These are phyloP conservation scores for Characodon lateralis DNA, from an alignment of 2,797 vertebrate species.

Conservation along the genomic window DNA sequence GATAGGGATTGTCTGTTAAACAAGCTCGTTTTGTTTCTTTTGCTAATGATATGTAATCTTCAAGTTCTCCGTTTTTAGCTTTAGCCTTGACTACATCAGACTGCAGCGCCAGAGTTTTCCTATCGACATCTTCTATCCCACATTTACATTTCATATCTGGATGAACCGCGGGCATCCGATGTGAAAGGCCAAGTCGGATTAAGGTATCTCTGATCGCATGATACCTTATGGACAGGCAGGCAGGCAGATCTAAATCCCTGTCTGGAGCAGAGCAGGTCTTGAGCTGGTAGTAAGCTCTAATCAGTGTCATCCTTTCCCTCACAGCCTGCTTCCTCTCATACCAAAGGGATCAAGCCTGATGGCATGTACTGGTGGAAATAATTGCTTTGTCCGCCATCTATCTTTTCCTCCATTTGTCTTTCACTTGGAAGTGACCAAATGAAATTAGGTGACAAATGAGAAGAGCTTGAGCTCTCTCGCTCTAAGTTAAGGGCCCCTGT, in stretches of 20 bases:
- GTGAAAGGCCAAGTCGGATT: slow-evolving; percentile 82
- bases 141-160: slow-evolving; percentile 76
- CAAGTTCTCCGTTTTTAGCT: slow-evolving; percentile 14
- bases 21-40: not conserved
- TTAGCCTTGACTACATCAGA: slow-evolving; percentile 64
- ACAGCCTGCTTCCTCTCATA: slow-evolving; percentile 36
- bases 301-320: slow-evolving; percentile 72
- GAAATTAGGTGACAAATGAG: slow-evolving; percentile 56
- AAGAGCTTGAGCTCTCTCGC: slow-evolving; percentile 18
- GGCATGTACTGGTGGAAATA: slow-evolving; percentile 72
- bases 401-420: slow-evolving; percentile 38
- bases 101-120: slow-evolving; percentile 65
- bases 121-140: slow-evolving; percentile 65
- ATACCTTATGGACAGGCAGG: slow-evolving; percentile 61
- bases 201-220: slow-evolving; percentile 76
- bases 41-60: not conserved
- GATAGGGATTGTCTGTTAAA: not conserved
- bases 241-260: slow-evolving; percentile 76
- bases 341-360: slow-evolving; percentile 69
- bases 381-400: slow-evolving; percentile 75
- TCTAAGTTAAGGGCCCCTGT: slow-evolving; percentile 32
- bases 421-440: slow-evolving; percentile 63
- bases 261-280: slow-evolving; percentile 70
- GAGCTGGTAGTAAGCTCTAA: slow-evolving; percentile 76
- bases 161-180: slow-evolving; percentile 45